These are phyloP conservation scores for Cliona cf. orientalis DNA, from an alignment of 37 sponge, comb jelly and placozoan genomes.

Conservation along the genomic window DNA sequence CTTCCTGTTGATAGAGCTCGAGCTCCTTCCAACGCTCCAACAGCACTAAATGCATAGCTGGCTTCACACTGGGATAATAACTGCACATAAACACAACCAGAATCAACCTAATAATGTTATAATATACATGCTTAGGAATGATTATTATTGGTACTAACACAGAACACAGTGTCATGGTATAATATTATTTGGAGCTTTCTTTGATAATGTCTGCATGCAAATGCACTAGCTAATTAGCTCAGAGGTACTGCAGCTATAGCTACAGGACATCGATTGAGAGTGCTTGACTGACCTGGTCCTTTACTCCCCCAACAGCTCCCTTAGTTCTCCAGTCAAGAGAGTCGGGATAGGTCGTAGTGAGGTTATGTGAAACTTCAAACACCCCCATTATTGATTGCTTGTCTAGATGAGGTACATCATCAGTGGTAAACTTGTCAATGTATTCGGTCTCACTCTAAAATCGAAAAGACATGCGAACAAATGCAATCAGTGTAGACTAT, in stretches of 20 bases:
- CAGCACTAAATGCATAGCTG: constrained; percentile 83
- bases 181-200: neutral
- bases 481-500: neutral
- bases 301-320: constrained; percentile 30
- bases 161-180: neutral
- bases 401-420: neutral
- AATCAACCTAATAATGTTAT: neutral
- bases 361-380: constrained; percentile 5
- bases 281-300: constrained; percentile 25
- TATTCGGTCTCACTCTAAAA: constrained; percentile 19
- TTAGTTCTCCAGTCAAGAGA: constrained; percentile 55
- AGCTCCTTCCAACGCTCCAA: constrained; percentile 77
- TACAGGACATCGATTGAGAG: no score
- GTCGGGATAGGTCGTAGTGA: constrained; percentile 9
- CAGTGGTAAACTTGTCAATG: neutral
- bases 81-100: neutral
- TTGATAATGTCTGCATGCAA: neutral
- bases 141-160: neutral
- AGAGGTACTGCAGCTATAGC: no score
- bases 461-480: neutral
- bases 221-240: no score
- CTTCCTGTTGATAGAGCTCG: constrained; percentile 50
- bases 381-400: neutral
- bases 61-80: constrained; percentile 49
- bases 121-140: neutral